Evolutionary conservation across 1,140 invertebrate genomes (phyloP).

Genomic region (Trachelipus rathkii): DNA sequence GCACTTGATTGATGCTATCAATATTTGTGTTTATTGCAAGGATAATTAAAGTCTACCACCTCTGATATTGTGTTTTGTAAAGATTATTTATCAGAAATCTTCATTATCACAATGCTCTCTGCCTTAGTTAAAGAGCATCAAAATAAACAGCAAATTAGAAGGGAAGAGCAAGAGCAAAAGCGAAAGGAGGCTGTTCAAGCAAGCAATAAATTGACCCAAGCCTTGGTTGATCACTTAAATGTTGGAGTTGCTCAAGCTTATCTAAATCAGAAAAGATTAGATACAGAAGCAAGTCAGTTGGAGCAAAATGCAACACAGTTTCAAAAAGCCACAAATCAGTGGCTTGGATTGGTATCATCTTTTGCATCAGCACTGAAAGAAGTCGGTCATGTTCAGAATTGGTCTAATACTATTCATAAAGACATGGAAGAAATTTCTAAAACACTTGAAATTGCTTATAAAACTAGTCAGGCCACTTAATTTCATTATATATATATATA

Average conservation of each 20-base stretch:
- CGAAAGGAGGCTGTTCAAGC: conserved; percentile 88
- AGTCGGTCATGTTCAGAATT: conserved; percentile 97
- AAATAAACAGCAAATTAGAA: conserved; percentile 65
- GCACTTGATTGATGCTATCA: too few relatives aligned
- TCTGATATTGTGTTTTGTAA: too few relatives aligned
- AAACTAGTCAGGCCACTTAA: conserved; percentile 50
- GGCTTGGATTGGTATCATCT: conserved; percentile 88
- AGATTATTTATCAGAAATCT: too few relatives aligned
- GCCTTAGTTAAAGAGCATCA: conserved; percentile 84
- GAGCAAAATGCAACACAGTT: conserved; percentile 90
- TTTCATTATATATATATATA: background rate
- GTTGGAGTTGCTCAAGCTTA: conserved; percentile 97
- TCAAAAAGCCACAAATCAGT: conserved; percentile 92
- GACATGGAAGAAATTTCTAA: conserved; percentile 91
- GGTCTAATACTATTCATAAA: conserved; percentile 92
- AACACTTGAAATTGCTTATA: conserved; percentile 91
- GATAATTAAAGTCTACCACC: too few relatives aligned
- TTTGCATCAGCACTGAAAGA: conserved; percentile 90
- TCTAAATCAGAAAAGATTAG: conserved; percentile 93
- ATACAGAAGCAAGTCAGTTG: conserved; percentile 94
- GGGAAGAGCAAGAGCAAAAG: conserved; percentile 82
- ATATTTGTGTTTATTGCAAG: too few relatives aligned
- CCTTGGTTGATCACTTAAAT: conserved; percentile 93
- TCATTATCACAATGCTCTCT: conserved; percentile 64
- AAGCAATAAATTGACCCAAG: conserved; percentile 85